Evolutionary conservation across 2,888 invertebrate species (phyloP).

Genomic region (Drosophila longiperda): DNA sequence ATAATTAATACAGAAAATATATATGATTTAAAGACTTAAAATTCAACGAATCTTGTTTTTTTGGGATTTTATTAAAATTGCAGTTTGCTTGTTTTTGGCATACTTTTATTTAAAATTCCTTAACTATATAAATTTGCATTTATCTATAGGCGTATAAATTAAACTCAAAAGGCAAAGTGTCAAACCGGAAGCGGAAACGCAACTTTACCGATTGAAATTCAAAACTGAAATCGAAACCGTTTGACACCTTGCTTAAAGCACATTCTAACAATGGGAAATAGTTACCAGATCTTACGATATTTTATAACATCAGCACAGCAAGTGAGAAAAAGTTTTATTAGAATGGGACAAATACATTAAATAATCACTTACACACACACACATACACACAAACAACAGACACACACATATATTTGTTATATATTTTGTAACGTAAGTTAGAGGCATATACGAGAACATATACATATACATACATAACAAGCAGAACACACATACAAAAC

Average conservation of each 20-base stretch:
- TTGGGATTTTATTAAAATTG: slow-evolving; percentile 8
- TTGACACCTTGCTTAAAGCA: slow-evolving; percentile 10
- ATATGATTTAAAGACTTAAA: slow-evolving; percentile 38
- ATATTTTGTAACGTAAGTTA: slow-evolving; percentile 79
- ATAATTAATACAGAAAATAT: slow-evolving; percentile 18
- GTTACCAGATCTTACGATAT: slow-evolving; percentile 29
- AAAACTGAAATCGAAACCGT: background rate
- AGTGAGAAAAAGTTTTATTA: slow-evolving; percentile 28
- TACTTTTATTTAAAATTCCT: slow-evolving; percentile 26
- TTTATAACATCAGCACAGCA: slow-evolving; percentile 43
- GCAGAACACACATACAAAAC: slow-evolving; percentile 26
- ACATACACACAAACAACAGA: slow-evolving; percentile 45
- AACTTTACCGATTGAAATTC: background rate
- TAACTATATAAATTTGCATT: slow-evolving; percentile 60
- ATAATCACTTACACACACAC: slow-evolving; percentile 67
- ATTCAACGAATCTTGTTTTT: slow-evolving; percentile 43
- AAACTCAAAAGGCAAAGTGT: background rate
- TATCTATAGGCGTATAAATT: slow-evolving; percentile 32
- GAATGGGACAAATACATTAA: slow-evolving; percentile 56
- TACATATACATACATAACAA: slow-evolving; percentile 35
- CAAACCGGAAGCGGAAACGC: background rate
- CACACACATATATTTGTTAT: slow-evolving; percentile 71
- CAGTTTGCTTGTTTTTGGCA: slow-evolving; percentile 24
- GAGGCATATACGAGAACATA: slow-evolving; percentile 59
- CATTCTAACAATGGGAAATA: slow-evolving; percentile 24